Conservation (phyloP, 2,797 vertebrate species). For the Varecia variegata region DNA sequence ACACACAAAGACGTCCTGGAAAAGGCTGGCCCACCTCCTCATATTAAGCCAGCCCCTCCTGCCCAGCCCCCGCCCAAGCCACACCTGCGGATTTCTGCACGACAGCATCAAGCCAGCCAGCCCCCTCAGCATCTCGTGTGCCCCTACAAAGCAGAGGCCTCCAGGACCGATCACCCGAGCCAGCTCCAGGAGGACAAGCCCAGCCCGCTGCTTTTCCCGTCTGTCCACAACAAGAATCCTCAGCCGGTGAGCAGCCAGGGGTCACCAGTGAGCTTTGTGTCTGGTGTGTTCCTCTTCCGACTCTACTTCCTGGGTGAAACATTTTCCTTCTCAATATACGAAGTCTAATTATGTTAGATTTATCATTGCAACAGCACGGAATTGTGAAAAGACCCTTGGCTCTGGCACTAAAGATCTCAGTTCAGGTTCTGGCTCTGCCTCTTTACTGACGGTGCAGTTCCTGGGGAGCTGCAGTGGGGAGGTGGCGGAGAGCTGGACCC, state of each 20-base stretch:
- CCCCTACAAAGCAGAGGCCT: constrained; percentile 84
- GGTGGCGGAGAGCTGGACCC: neutral
- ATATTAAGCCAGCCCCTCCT: constrained; percentile 83
- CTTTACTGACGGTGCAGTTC: rapidly evolving
- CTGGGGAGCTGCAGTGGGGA: too few species aligned
- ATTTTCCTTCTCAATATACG: neutral
- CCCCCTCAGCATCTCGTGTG: constrained; percentile 84
- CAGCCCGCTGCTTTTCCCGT: constrained; percentile 84
- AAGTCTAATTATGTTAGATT: neutral
- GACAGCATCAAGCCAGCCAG: constrained; percentile 89
- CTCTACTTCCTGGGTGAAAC: neutral
- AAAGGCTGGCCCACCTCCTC: constrained; percentile 72
- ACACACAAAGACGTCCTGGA: constrained; percentile 86
- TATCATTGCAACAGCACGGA: neutral
- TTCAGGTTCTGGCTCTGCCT: neutral
- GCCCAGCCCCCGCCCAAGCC: constrained; percentile 86
- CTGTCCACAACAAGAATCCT: constrained; percentile 85
- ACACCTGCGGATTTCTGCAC: constrained; percentile 85
- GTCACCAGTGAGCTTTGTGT: neutral
- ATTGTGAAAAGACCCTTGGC: neutral
- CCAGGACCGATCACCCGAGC: constrained; percentile 79
- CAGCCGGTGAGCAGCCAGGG: constrained; percentile 85
- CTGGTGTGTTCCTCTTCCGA: neutral
- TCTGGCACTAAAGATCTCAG: neutral
- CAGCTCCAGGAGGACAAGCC: constrained; percentile 82